These are phyloP conservation scores for Mya arenaria DNA, from an alignment of 1,140 invertebrate species.

Conservation along the genomic window DNA sequence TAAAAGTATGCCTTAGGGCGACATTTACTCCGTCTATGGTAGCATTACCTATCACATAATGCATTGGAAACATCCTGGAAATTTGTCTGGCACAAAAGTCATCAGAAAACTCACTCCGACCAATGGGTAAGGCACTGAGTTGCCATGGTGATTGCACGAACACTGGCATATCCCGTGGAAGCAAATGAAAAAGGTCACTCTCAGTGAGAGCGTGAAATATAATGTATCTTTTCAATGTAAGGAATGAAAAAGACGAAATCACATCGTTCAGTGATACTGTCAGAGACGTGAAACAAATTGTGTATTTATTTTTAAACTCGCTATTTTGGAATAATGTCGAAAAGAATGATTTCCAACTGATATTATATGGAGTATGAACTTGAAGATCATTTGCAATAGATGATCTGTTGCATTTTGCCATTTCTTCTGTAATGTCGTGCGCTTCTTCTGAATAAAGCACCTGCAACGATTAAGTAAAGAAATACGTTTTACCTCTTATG, in stretches of 20 bases:
- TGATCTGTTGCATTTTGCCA: neutral
- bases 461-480: conserved; percentile 3
- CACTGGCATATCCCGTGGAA: neutral
- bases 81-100: neutral
- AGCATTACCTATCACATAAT: conserved; percentile 36
- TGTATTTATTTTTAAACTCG: conserved; percentile 23
- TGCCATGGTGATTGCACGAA: conserved; percentile 12
- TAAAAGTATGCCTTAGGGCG: conserved; percentile 1
- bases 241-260: conserved; percentile 13
- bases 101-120: neutral
- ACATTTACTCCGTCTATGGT: conserved; percentile 23
- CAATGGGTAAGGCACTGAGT: conserved; percentile 9
- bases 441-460: conserved; percentile 41
- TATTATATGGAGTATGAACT: conserved; percentile 18
- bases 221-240: conserved; percentile 32
- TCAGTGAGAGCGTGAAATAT: conserved; percentile 11
- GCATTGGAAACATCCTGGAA: conserved; percentile 24
- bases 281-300: conserved; percentile 11
- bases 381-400: conserved; percentile 2
- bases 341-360: conserved; percentile 16
- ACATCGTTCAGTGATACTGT: conserved; percentile 6
- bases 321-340: neutral
- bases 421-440: neutral
- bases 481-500: neutral
- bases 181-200: conserved; percentile 10